Conservation (phyloP, 1,140 invertebrate species). For the Drosophila sucinea region DNA sequence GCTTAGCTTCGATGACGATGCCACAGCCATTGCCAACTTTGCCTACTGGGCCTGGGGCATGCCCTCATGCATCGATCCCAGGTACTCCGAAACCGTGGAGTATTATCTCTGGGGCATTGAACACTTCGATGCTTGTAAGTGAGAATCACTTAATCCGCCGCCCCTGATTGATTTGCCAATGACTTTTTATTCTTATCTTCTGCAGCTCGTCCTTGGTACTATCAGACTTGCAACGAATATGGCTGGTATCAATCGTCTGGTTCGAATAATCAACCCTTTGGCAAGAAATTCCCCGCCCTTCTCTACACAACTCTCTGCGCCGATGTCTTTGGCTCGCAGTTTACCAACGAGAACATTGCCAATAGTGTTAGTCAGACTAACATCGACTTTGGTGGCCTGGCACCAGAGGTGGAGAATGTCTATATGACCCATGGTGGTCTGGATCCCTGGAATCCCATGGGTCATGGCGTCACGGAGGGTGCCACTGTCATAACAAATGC, state of each 20-base stretch:
- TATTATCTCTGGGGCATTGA: conserved; percentile 57
- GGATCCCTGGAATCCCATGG: conserved; percentile 88
- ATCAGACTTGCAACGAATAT: conserved; percentile 93
- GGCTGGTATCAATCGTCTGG: conserved; percentile 91
- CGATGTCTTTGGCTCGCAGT: conserved; percentile 86
- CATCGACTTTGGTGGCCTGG: conserved; percentile 85
- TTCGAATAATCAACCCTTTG: conserved; percentile 86
- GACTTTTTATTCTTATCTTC: neutral
- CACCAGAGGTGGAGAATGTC: conserved; percentile 85
- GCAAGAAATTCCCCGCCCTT: conserved; percentile 85
- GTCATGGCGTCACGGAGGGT: conserved; percentile 85
- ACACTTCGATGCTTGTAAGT: conserved; percentile 56
- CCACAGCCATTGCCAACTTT: conserved; percentile 68
- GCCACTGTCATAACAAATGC: conserved; percentile 82
- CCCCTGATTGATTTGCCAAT: neutral
- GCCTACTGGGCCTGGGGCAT: conserved; percentile 46
- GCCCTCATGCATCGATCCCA: conserved; percentile 57
- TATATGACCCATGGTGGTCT: conserved; percentile 86
- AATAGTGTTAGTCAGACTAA: conserved; percentile 85
- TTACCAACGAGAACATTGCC: conserved; percentile 83
- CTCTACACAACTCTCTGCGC: conserved; percentile 88
- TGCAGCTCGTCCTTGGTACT: conserved; percentile 88
- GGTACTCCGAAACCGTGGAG: conserved; percentile 51
- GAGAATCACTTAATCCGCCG: neutral
- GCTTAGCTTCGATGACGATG: conserved; percentile 56